phyloP scores from a whole-genome alignment of 2,888 invertebrate genomes.

The Tetragnatha montana region DNA sequence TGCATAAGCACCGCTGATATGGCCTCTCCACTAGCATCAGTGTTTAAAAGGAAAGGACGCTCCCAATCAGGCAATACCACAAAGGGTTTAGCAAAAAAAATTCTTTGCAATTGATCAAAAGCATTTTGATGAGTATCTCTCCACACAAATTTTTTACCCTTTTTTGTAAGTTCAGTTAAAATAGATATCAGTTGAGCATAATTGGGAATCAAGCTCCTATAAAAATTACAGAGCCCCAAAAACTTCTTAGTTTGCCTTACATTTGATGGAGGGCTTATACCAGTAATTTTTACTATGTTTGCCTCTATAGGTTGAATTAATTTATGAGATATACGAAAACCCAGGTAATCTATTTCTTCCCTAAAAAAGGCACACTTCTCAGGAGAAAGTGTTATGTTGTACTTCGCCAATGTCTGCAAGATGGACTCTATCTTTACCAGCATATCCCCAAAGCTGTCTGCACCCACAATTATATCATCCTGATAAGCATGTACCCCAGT shows the following conservation, averaged over 20 bases:
- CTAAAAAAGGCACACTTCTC: too few relatives aligned
- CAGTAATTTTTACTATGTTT: conserved; percentile 26
- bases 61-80: conserved; percentile 15
- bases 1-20: too few relatives aligned
- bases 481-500: too few relatives aligned
- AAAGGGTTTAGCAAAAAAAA: conserved; percentile 25
- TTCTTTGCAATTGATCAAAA: conserved; percentile 2
- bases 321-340: conserved; percentile 19
- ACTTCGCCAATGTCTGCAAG: neutral
- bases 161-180: neutral
- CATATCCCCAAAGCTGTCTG: neutral
- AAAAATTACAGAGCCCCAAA: conserved; percentile 25
- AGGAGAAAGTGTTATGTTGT: too few relatives aligned
- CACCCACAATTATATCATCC: neutral
- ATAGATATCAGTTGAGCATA: neutral
- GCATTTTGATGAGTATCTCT: neutral
- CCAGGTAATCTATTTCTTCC: conserved; percentile 16
- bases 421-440: neutral
- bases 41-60: too few relatives aligned
- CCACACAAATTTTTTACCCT: neutral
- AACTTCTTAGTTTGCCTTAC: conserved; percentile 16
- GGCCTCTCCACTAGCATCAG: too few relatives aligned
- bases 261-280: neutral
- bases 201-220: conserved; percentile 15
- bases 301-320: neutral